Conservation (phyloP, 2,888 invertebrate species). For the Eurytoma adleriae region DNA sequence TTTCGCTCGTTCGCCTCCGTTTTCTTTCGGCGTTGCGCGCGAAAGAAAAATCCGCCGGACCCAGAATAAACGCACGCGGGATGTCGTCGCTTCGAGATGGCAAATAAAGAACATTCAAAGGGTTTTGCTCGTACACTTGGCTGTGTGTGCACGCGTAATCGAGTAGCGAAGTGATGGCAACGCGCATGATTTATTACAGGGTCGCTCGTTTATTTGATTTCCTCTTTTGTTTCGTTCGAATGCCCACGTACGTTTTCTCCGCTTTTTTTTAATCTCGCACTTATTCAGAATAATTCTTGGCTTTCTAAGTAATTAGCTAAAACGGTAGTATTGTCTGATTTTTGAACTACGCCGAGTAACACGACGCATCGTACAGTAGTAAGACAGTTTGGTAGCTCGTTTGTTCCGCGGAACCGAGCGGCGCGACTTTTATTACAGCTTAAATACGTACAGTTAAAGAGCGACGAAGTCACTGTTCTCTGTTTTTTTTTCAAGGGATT, state of each 20-base stretch:
- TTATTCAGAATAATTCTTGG: slow-evolving; percentile 49
- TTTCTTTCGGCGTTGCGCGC: neutral
- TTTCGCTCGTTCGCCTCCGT: neutral
- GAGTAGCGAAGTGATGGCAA: neutral
- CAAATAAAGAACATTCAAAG: neutral
- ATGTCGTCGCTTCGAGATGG: slow-evolving; percentile 21
- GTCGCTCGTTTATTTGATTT: too few species aligned
- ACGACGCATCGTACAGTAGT: slow-evolving; percentile 48
- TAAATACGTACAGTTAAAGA: slow-evolving; percentile 38
- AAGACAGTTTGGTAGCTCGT: slow-evolving; percentile 34
- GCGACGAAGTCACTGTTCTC: slow-evolving; percentile 46
- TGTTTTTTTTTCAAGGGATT: neutral
- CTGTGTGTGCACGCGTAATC: slow-evolving; percentile 15
- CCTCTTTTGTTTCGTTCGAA: neutral
- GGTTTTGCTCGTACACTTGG: slow-evolving; percentile 22
- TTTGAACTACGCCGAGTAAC: slow-evolving; percentile 62
- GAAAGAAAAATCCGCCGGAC: slow-evolving; percentile 29
- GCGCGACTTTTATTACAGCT: slow-evolving; percentile 20
- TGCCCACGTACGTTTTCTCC: slow-evolving; percentile 19
- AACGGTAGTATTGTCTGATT: slow-evolving; percentile 64
- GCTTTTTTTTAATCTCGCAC: slow-evolving; percentile 11
- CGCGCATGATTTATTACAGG: too few species aligned
- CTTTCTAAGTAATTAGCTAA: slow-evolving; percentile 46
- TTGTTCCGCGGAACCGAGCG: neutral
- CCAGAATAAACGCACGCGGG: slow-evolving; percentile 28